These are phyloP conservation scores for Callaeas wilsoni DNA, from an alignment of 2,113 vertebrate genomes.

Conservation along the genomic window DNA sequence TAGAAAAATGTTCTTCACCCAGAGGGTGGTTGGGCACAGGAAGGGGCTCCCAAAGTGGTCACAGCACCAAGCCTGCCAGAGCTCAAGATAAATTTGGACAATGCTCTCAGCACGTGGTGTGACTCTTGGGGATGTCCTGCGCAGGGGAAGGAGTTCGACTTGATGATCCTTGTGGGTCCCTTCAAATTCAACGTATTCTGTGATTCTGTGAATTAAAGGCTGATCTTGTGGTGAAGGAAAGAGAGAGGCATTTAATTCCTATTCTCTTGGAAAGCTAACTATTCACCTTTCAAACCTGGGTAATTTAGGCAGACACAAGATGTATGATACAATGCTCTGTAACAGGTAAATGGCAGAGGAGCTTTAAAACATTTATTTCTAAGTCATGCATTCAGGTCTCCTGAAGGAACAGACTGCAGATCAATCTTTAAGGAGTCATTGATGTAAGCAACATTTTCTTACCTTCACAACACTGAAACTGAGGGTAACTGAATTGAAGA, in stretches of 20 bases:
- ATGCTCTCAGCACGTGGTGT: neutral
- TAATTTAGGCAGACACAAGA: neutral
- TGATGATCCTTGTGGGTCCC: neutral
- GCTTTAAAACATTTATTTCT: neutral
- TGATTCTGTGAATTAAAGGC: neutral
- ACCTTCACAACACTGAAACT: neutral
- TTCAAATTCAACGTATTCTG: neutral
- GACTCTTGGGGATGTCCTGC: neutral
- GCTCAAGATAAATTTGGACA: neutral
- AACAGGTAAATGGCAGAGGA: neutral
- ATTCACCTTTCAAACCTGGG: neutral
- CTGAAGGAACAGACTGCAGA: neutral
- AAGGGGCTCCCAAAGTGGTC: neutral
- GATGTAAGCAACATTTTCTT: neutral
- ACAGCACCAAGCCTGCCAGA: neutral
- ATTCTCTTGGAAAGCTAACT: neutral
- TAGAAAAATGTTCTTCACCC: neutral
- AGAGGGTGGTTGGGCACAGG: neutral
- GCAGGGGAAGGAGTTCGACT: neutral
- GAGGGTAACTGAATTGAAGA: neutral
- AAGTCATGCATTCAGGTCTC: neutral
- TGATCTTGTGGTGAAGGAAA: neutral
- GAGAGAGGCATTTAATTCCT: neutral
- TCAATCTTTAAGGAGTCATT: neutral
- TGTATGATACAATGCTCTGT: neutral